phyloP scores from a whole-genome alignment of 2,797 vertebrate species.

The Gephyroberyx darwinii region DNA sequence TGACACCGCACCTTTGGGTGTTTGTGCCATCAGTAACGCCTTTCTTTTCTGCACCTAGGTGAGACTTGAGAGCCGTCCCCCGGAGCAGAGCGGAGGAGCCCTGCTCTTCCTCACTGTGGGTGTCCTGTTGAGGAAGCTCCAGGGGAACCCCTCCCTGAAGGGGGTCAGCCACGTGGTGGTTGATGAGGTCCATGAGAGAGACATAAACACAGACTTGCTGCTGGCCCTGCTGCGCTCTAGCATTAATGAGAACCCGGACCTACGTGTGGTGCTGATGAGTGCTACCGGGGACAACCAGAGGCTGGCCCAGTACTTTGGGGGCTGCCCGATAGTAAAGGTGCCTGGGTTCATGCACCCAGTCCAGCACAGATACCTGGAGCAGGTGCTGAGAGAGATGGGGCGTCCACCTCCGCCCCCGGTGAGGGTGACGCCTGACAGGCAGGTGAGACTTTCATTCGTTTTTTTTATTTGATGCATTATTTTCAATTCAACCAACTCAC shows the following conservation, averaged over 20 bases:
- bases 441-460: conserved; percentile 50
- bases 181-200: conserved; percentile 96
- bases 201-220: conserved; percentile 96
- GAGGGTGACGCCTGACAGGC: accelerated
- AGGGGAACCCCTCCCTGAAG: conserved; percentile 88
- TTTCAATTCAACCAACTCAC: background rate
- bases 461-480: background rate
- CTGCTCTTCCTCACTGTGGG: conserved; percentile 97
- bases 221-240: conserved; percentile 89
- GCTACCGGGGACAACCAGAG: conserved; percentile 92
- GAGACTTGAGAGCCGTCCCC: conserved; percentile 91
- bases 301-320: conserved; percentile 89
- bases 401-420: conserved; percentile 14
- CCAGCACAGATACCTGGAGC: conserved; percentile 88
- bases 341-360: conserved; percentile 97
- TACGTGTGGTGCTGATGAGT: conserved; percentile 94
- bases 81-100: conserved; percentile 87
- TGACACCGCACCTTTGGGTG: background rate
- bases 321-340: conserved; percentile 89
- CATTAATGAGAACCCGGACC: conserved; percentile 84
- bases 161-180: conserved; percentile 95
- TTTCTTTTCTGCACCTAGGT: conserved; percentile 77
- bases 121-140: conserved; percentile 91
- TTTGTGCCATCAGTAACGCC: background rate
- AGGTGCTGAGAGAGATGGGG: conserved; percentile 89